phyloP scores from a whole-genome alignment of 2,797 vertebrate species.

The Nothura maculosa region DNA sequence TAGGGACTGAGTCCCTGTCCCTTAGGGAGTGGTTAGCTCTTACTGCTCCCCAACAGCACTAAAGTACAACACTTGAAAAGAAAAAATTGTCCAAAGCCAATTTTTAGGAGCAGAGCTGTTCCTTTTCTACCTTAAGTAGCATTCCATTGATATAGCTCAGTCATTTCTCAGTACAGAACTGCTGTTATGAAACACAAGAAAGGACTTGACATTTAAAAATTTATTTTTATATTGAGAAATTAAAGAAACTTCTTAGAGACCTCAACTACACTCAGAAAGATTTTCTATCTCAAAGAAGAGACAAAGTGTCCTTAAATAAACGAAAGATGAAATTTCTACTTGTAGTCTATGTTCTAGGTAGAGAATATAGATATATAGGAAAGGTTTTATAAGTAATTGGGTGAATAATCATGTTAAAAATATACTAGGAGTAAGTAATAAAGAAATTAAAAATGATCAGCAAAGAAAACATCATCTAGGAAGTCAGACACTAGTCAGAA shows the following conservation, averaged over 20 bases:
- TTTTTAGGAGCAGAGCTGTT: not conserved
- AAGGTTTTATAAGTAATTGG: not conserved
- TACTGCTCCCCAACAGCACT: too few species aligned
- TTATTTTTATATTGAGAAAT: not conserved
- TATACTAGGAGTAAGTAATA: not conserved
- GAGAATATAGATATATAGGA: fast-evolving
- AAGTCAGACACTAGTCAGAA: not conserved
- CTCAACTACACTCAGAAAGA: not conserved
- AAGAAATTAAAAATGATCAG: not conserved
- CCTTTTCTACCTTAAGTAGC: not conserved
- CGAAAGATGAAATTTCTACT: not conserved
- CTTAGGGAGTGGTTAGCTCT: too few species aligned
- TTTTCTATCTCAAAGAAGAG: not conserved
- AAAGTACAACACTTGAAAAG: not conserved
- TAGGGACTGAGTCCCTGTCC: too few species aligned
- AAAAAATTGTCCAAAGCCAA: too few species aligned
- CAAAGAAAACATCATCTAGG: not conserved
- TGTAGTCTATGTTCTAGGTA: not conserved
- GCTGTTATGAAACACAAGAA: not conserved
- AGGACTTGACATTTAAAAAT: not conserved
- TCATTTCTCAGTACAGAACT: not conserved
- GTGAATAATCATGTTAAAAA: not conserved
- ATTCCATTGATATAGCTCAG: too few species aligned
- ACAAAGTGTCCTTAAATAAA: too few species aligned
- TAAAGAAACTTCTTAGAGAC: not conserved